phyloP scores from a whole-genome alignment of 2,113 vertebrate genomes.

The Caranx melampygus region DNA sequence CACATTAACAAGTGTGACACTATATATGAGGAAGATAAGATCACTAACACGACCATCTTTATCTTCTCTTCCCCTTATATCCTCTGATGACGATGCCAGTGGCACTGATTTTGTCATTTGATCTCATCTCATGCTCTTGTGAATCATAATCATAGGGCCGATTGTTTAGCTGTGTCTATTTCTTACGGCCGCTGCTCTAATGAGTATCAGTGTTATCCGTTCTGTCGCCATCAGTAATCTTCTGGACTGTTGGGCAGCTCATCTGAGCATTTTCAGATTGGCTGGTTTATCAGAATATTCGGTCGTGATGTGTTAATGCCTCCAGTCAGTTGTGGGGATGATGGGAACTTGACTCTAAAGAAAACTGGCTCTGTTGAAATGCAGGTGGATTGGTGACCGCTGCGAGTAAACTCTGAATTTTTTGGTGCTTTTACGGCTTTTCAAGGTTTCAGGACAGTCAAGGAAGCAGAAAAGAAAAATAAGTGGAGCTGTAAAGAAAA shows the following conservation, averaged over 20 bases:
- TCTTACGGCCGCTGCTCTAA: constrained; percentile 25
- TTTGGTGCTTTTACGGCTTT: constrained; percentile 15
- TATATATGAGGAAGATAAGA: constrained; percentile 11
- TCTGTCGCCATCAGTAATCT: constrained; percentile 27
- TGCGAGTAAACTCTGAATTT: constrained; percentile 3
- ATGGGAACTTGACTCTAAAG: neutral
- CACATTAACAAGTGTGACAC: constrained; percentile 24
- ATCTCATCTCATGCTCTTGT: constrained; percentile 54
- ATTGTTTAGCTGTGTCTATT: constrained; percentile 45
- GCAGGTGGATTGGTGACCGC: neutral
- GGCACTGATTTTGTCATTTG: constrained; percentile 22
- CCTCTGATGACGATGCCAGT: neutral
- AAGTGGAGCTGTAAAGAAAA: constrained; percentile 23
- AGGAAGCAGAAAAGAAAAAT: neutral
- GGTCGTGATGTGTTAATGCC: constrained; percentile 11
- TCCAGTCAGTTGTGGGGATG: constrained; percentile 16
- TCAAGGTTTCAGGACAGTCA: constrained; percentile 13
- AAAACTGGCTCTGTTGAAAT: neutral
- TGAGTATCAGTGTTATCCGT: constrained; percentile 42
- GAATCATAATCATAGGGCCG: constrained; percentile 51
- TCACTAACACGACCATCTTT: constrained; percentile 8
- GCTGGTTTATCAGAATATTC: constrained; percentile 30
- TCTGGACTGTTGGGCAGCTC: constrained; percentile 24
- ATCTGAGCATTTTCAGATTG: constrained; percentile 11
- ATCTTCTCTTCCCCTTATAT: constrained; percentile 10